A percentile compares a stretch with the other conserved stretches of the same genome.
Conservation (phyloP, 2,113 vertebrate species). For the Pangasianodon hypophthalmus region DNA sequence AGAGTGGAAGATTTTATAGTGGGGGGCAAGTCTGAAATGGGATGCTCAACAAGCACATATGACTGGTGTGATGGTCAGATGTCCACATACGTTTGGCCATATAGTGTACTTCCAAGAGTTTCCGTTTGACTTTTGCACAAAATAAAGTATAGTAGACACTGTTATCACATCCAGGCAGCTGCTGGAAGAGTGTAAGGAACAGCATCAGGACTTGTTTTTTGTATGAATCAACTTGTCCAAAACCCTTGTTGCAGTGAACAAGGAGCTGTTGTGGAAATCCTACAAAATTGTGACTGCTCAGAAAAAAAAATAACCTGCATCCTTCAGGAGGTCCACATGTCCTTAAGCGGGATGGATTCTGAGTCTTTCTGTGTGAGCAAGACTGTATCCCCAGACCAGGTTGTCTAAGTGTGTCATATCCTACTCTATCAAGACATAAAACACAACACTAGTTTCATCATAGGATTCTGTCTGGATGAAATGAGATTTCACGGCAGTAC, state of each 20-base stretch:
- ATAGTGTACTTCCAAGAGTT: background rate
- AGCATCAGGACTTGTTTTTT: background rate
- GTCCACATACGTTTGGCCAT: background rate
- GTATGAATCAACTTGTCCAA: background rate
- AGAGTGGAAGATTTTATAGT: background rate
- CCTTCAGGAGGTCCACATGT: background rate
- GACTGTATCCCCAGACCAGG: background rate
- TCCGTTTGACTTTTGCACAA: background rate
- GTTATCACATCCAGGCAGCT: background rate
- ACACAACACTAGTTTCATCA: background rate
- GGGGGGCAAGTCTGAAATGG: background rate
- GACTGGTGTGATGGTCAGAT: background rate
- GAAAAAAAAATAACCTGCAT: background rate
- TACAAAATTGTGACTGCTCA: background rate
- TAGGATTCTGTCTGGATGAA: background rate
- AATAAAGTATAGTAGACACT: background rate
- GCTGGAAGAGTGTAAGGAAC: background rate
- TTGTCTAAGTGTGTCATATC: background rate
- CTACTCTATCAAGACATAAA: background rate
- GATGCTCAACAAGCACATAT: background rate
- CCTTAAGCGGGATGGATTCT: background rate
- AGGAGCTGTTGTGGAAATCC: background rate
- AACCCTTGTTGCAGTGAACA: background rate
- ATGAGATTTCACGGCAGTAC: conserved; percentile 11
- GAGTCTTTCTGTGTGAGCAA: background rate